Evolutionary conservation across 1,140 invertebrate genomes (phyloP).

Genomic region (Drosophila lowei): DNA sequence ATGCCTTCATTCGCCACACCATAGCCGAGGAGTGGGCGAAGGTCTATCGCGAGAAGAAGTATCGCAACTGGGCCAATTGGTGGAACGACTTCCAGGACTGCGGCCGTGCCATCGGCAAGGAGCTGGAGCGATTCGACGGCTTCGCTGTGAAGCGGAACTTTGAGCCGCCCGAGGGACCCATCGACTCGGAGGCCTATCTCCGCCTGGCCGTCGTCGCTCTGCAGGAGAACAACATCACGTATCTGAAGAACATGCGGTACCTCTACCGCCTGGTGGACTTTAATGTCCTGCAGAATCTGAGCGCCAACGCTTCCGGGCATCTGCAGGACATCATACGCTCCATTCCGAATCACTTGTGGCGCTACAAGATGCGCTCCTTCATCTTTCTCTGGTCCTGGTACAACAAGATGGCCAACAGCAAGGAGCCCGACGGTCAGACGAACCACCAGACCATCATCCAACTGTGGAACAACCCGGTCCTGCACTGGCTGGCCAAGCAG

Average conservation of each 20-base stretch:
- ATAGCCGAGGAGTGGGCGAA: conserved; percentile 18
- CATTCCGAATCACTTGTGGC: conserved; percentile 56
- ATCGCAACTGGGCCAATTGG: conserved; percentile 42
- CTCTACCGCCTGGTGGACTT: conserved; percentile 33
- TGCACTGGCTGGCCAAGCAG: conserved; percentile 65
- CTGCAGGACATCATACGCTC: conserved; percentile 49
- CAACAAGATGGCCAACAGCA: not conserved
- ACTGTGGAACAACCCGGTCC: conserved; percentile 37
- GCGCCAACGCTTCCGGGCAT: not conserved
- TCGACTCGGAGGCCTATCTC: not conserved
- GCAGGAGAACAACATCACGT: conserved; percentile 24
- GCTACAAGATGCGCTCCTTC: conserved; percentile 48
- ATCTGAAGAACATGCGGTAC: conserved; percentile 15
- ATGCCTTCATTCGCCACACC: not conserved
- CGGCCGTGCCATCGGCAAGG: conserved; percentile 17
- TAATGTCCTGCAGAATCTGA: conserved; percentile 21
- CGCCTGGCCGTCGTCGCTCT: not conserved
- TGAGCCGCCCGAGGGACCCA: not conserved
- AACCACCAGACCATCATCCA: not conserved
- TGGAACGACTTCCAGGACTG: conserved; percentile 49
- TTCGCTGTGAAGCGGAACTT: conserved; percentile 24
- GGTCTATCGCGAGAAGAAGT: conserved; percentile 20
- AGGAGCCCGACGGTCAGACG: not conserved
- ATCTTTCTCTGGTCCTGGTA: conserved; percentile 52
- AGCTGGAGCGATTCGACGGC: conserved; percentile 26